A percentile compares a stretch with the other conserved stretches of the same genome.
Conservation (phyloP, 2,797 vertebrate genomes). For the Sphaeramia orbicularis region DNA sequence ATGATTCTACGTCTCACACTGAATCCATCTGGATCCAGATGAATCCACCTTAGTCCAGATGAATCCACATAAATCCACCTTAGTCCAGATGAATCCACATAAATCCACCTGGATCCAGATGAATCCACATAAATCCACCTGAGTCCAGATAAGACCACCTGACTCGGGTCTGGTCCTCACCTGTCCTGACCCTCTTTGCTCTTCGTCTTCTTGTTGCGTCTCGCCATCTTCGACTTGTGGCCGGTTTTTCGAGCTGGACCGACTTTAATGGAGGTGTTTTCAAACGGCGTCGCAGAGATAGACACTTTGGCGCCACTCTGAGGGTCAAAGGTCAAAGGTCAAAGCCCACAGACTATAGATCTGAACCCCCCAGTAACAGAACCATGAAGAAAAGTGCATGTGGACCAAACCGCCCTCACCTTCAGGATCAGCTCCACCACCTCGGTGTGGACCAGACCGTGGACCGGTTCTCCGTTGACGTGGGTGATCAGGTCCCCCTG, state of each 20-base stretch:
- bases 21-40: too few relatives aligned
- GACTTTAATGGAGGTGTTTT: constrained; percentile 97
- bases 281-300: constrained; percentile 94
- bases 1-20: not conserved
- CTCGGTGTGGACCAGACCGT: constrained; percentile 96
- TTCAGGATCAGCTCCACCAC: constrained; percentile 98
- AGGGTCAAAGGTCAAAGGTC: too few relatives aligned
- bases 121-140: too few relatives aligned
- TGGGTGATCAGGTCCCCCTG: constrained; percentile 97
- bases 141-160: too few relatives aligned
- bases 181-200: constrained; percentile 95
- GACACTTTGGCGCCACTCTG: constrained; percentile 97
- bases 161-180: constrained; percentile 62
- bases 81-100: too few relatives aligned
- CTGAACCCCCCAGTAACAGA: not conserved
- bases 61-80: too few relatives aligned
- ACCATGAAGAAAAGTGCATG: not conserved
- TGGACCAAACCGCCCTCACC: constrained; percentile 74
- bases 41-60: too few relatives aligned
- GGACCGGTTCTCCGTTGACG: constrained; percentile 94
- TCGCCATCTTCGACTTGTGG: constrained; percentile 96
- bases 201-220: constrained; percentile 93
- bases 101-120: too few relatives aligned
- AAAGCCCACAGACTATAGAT: too few relatives aligned
- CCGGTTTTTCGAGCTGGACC: constrained; percentile 94